Evolutionary conservation across 2,797 vertebrate genomes (phyloP).

Genomic region (Nannoperca australis): DNA sequence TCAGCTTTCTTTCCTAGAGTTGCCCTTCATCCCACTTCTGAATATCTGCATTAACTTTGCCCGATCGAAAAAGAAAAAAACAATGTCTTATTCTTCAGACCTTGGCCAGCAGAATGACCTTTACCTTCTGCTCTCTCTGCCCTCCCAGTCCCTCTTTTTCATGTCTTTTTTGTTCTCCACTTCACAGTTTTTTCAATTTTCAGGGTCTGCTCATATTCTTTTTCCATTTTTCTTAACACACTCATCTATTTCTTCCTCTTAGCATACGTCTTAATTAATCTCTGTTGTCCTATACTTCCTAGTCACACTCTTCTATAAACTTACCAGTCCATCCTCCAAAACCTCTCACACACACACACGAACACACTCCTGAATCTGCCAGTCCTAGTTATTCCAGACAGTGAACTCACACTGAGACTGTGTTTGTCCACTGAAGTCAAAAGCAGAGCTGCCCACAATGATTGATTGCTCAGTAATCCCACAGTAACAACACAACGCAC

Average conservation of each 20-base stretch:
- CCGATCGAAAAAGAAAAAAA: slow-evolving; percentile 46
- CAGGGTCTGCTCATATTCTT: neutral
- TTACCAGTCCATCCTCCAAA: slow-evolving; percentile 18
- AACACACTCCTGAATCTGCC: slow-evolving; percentile 31
- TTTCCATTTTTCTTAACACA: neutral
- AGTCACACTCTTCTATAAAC: slow-evolving; percentile 5
- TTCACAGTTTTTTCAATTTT: slow-evolving; percentile 13
- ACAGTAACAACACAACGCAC: slow-evolving; percentile 56
- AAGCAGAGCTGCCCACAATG: slow-evolving; percentile 68
- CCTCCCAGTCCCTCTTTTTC: slow-evolving; percentile 10
- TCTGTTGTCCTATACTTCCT: neutral
- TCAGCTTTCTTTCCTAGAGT: slow-evolving; percentile 20
- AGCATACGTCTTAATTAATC: neutral
- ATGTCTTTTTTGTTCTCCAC: slow-evolving; percentile 19
- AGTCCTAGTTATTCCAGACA: slow-evolving; percentile 38
- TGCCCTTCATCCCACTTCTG: slow-evolving; percentile 65
- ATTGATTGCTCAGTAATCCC: slow-evolving; percentile 77
- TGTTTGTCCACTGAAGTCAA: slow-evolving; percentile 81
- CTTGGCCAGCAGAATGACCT: slow-evolving; percentile 43
- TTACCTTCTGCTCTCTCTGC: slow-evolving; percentile 37
- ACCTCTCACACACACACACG: slow-evolving; percentile 12
- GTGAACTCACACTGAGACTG: slow-evolving; percentile 73
- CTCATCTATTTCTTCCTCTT: neutral
- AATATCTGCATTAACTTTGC: slow-evolving; percentile 68
- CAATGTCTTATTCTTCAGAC: slow-evolving; percentile 65